Conservation (phyloP, 2,888 invertebrate species). For the Aleiodes testaceus region DNA sequence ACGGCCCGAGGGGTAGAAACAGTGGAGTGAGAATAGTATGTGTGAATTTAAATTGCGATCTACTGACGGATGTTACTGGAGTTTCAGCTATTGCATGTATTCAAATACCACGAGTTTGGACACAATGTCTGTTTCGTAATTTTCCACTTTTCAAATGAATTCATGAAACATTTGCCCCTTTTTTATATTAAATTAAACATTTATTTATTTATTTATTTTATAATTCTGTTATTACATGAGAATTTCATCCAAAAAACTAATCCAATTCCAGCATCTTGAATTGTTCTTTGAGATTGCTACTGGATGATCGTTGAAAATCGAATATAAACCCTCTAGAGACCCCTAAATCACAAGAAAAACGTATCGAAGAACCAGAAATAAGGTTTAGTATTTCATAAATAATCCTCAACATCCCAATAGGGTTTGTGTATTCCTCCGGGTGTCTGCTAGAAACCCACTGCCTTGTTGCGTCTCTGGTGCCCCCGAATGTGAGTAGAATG, state of each 20-base stretch:
- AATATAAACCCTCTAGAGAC: constrained; percentile 14
- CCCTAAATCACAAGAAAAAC: constrained; percentile 33
- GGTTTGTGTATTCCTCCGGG: constrained; percentile 34
- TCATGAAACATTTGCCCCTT: no score
- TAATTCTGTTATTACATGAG: no score
- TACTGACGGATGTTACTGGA: constrained; percentile 7
- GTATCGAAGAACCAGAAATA: neutral
- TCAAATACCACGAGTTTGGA: constrained; percentile 1
- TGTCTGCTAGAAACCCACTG: constrained; percentile 17
- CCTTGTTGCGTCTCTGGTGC: neutral
- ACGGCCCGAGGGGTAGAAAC: constrained; percentile 11
- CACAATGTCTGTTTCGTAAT: no score
- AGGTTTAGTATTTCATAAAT: constrained; percentile 48
- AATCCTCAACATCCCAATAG: constrained; percentile 38
- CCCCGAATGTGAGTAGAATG: constrained; percentile 16
- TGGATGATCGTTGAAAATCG: neutral
- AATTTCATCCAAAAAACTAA: no score
- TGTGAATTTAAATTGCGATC: constrained; percentile 20
- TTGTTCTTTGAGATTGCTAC: neutral
- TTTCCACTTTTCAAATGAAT: no score
- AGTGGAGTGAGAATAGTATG: neutral
- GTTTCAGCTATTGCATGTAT: neutral
- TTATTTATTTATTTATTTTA: no score
- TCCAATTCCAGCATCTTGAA: neutral
- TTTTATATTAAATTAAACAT: neutral